Evolutionary conservation across 2,888 invertebrate species (phyloP), one percentile per base, ranked within the genome.

Genomic region (Smittia aterrima): DNA sequence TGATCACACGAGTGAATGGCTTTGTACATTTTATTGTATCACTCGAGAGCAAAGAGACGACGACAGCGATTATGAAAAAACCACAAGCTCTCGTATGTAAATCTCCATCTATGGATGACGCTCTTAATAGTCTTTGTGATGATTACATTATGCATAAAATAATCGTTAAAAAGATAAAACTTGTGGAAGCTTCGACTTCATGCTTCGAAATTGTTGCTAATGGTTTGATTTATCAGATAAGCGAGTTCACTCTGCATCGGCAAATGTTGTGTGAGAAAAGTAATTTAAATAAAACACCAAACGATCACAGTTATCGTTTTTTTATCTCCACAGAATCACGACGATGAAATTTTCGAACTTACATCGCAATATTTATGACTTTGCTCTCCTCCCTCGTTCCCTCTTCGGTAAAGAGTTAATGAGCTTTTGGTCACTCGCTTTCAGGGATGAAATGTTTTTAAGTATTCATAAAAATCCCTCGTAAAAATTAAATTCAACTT

Each of bases 111-210:
- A 47, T 47, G 47, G 47, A 47, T 47, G 47, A 47, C 16, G 47
- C 54, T 70, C 32, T 53, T 70, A 53, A 70, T 70, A 70, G 70
- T 70, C 70, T 32, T 54, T 54, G 53, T 47, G 70, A 70, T 53
- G 54, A 70, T 70, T 70, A 70, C 70, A 70, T 70, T 25, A 70
- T 70, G 70, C 70, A 70, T 70, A 70, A 70, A 70, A 70, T 70
- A 54, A 70, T 70, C 70, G 41, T 70, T 70, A 70, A 70, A 70
- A 70, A 53, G 53, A 53, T 27, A 70, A 70, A 70, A 18, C 53
- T 25, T 18, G 53, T 25, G 16, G n/a, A 64, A 64, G 64, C 64
- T 7, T 64, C 27, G 25, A 64, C 64, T 25, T 41, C 41, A 27
- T 25, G 16, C 25, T 41, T 11, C 7, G 41, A 68, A 70, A 70